Conservation (phyloP, 2,888 invertebrate genomes). For the Nomada goodeniana region DNA sequence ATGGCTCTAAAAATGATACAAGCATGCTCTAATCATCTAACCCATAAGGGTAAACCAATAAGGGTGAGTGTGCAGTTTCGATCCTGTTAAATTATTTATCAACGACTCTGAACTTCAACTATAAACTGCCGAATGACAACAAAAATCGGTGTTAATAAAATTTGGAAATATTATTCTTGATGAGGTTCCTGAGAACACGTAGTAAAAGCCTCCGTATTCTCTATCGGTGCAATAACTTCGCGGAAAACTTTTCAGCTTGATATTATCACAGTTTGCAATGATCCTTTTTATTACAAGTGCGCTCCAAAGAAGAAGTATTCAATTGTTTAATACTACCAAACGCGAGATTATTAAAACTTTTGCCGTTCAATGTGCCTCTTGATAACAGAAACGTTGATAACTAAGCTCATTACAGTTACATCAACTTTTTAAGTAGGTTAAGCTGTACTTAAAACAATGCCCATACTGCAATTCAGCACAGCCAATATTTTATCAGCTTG, state of each 20-base stretch:
- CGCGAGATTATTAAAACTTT: constrained; percentile 68
- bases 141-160: too few relatives aligned
- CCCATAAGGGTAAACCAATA: constrained; percentile 96
- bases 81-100: neutral
- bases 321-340: constrained; percentile 57
- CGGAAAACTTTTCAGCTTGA: neutral
- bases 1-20: constrained; percentile 98
- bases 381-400: constrained; percentile 32
- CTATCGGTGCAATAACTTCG: too few relatives aligned
- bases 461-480: neutral
- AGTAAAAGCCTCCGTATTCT: too few relatives aligned
- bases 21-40: constrained; percentile 93
- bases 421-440: constrained; percentile 48
- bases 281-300: constrained; percentile 44
- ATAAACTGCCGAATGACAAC: too few relatives aligned
- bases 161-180: too few relatives aligned
- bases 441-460: constrained; percentile 18
- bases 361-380: constrained; percentile 59
- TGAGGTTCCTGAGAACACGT: too few relatives aligned
- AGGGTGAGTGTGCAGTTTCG: constrained; percentile 86
- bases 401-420: constrained; percentile 1
- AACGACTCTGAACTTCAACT: neutral
- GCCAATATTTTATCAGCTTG: neutral
- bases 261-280: constrained; percentile 1
- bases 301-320: constrained; percentile 12